Evolutionary conservation across 35 echinoderm and acorn worm species (phyloP).

Genomic region (Eucidaris tribuloides): DNA sequence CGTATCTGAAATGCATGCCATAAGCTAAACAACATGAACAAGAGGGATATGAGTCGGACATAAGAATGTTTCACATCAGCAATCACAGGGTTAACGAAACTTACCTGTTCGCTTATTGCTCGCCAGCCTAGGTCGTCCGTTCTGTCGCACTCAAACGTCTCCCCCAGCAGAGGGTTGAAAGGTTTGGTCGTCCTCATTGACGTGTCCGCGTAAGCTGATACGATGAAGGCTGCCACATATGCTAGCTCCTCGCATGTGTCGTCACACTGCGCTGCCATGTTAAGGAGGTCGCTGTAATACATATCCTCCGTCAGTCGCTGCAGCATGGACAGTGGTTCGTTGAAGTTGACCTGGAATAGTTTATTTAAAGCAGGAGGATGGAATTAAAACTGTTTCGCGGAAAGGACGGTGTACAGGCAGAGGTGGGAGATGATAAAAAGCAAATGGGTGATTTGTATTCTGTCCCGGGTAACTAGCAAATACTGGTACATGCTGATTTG

Average conservation of each 20-base stretch:
- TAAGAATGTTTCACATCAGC: too few species aligned
- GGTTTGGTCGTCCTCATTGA: constrained; percentile 85
- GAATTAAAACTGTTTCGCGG: too few species aligned
- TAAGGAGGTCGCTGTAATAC: constrained; percentile 78
- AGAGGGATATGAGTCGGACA: too few species aligned
- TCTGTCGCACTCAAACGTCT: constrained; percentile 91
- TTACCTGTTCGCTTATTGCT: constrained; percentile 92
- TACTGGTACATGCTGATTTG: too few species aligned
- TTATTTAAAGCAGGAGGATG: too few species aligned
- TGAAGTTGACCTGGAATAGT: constrained; percentile 93
- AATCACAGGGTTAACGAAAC: too few species aligned
- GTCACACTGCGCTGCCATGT: constrained; percentile 73
- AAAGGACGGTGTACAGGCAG: too few species aligned
- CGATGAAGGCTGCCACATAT: constrained; percentile 83
- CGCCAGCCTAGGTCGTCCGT: constrained; percentile 89
- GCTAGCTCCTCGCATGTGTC: constrained; percentile 86
- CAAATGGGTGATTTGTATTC: too few species aligned
- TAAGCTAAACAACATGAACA: too few species aligned
- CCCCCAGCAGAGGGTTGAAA: constrained; percentile 96
- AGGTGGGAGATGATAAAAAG: too few species aligned
- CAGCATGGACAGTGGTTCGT: constrained; percentile 97
- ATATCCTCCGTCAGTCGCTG: constrained; percentile 90
- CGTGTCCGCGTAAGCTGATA: constrained; percentile 73
- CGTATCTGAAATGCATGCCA: too few species aligned
- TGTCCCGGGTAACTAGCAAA: too few species aligned